These are phyloP conservation scores for Takifugu rubripes DNA, from an alignment of 2,797 vertebrate species.

Conservation along the genomic window DNA sequence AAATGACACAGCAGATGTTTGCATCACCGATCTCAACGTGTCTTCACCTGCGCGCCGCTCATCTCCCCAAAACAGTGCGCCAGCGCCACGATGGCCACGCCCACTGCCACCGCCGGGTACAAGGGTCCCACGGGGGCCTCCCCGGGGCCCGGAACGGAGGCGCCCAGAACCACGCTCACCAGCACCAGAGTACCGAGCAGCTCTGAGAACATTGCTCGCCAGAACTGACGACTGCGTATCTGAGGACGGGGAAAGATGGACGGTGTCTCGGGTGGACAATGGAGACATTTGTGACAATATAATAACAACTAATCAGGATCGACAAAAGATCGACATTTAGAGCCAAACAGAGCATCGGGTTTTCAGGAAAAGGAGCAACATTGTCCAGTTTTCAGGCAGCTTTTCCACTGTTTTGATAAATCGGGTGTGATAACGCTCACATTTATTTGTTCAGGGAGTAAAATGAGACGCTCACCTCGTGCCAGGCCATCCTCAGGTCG, in stretches of 20 bases:
- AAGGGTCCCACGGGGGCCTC: constrained; percentile 64
- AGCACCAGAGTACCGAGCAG: constrained; percentile 77
- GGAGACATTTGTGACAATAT: too few relatives aligned
- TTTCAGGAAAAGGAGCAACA: too few relatives aligned
- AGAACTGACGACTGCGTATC: constrained; percentile 76
- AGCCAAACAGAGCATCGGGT: too few relatives aligned
- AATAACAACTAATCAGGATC: too few relatives aligned
- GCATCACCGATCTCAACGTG: neutral
- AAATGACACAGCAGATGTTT: neutral
- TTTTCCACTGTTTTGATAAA: too few relatives aligned
- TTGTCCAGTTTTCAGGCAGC: too few relatives aligned
- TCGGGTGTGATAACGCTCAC: too few relatives aligned
- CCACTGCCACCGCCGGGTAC: constrained; percentile 78
- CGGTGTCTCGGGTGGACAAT: constrained; percentile 10
- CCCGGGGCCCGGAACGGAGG: constrained; percentile 69
- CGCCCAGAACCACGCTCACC: constrained; percentile 78
- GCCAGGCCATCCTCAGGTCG: constrained; percentile 62
- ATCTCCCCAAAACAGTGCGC: constrained; percentile 79
- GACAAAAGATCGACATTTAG: too few relatives aligned
- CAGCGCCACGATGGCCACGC: constrained; percentile 72
- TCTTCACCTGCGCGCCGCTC: constrained; percentile 78
- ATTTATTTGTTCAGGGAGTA: neutral
- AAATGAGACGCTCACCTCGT: constrained; percentile 67
- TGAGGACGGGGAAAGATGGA: constrained; percentile 35
- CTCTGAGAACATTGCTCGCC: constrained; percentile 77